A percentile compares a stretch with the other conserved stretches of the same genome.
These are phyloP conservation scores for Amazona vittata DNA, from an alignment of 2,113 vertebrate genomes.

Conservation along the genomic window DNA sequence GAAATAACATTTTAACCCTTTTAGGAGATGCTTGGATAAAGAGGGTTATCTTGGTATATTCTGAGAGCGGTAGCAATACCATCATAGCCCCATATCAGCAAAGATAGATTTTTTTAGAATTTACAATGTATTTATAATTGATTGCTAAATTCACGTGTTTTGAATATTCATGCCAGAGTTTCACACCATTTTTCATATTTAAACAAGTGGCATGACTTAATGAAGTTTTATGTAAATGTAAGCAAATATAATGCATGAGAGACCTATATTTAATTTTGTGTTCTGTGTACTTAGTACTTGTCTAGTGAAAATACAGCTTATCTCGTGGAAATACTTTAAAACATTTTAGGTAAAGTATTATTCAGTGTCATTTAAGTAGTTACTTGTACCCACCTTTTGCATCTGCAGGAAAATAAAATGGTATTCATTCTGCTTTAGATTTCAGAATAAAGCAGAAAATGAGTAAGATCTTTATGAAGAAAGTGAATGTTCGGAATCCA, in stretches of 20 bases:
- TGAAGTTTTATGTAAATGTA: not conserved
- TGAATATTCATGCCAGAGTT: not conserved
- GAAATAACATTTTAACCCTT: not conserved
- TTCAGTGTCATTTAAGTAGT: not conserved
- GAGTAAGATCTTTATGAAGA: not conserved
- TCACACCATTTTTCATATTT: not conserved
- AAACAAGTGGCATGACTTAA: not conserved
- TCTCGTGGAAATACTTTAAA: not conserved
- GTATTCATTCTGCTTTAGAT: not conserved
- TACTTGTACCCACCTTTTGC: not conserved
- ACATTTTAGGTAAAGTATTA: not conserved
- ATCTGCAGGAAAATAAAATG: not conserved
- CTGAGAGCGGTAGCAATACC: not conserved
- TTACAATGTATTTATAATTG: not conserved
- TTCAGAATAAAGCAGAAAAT: not conserved
- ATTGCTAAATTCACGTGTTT: not conserved
- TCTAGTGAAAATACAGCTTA: not conserved
- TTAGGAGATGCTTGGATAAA: not conserved
- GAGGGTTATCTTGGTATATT: not conserved
- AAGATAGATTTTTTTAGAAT: not conserved
- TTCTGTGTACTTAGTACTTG: not conserved
- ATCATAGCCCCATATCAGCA: not conserved
- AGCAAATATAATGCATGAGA: not conserved
- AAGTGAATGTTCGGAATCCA: not conserved
- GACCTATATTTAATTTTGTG: not conserved